Conservation (phyloP, 1,140 invertebrate species). For the Hyposmocoma kahamanoa region DNA sequence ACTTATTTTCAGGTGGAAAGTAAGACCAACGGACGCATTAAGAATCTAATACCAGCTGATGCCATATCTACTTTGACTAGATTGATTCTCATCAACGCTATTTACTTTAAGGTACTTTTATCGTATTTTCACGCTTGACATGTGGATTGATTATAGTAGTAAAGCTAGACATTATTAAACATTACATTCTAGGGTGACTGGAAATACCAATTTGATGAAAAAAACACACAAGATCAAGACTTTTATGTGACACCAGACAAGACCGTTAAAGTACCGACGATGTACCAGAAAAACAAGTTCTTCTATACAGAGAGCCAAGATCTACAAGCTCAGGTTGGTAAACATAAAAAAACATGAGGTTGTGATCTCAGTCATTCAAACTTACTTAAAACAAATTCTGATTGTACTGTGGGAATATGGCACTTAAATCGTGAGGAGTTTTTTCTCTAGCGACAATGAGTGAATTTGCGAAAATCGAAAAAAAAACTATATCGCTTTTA, state of each 20-base stretch:
- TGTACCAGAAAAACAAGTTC: background rate
- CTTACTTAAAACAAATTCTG: background rate
- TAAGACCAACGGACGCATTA: background rate
- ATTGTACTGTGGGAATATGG: background rate
- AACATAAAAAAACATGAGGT: background rate
- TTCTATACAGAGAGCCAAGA: background rate
- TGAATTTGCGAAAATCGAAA: no score
- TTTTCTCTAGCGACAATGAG: no score
- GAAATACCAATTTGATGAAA: background rate
- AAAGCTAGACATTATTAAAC: no score
- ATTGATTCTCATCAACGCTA: background rate
- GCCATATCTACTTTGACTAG: background rate
- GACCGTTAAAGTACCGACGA: background rate
- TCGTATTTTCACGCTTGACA: background rate
- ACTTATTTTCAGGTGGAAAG: background rate
- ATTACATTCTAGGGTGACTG: background rate
- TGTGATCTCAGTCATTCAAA: background rate
- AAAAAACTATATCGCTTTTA: no score
- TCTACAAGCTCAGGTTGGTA: background rate
- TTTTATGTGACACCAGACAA: background rate
- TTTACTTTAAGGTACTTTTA: slow-evolving; percentile 4
- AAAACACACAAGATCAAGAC: background rate
- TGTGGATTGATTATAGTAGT: background rate
- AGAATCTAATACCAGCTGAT: background rate
- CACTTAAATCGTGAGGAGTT: no score